These are phyloP conservation scores for Lypha dubia DNA, from an alignment of 2,888 invertebrate species.

Conservation along the genomic window DNA sequence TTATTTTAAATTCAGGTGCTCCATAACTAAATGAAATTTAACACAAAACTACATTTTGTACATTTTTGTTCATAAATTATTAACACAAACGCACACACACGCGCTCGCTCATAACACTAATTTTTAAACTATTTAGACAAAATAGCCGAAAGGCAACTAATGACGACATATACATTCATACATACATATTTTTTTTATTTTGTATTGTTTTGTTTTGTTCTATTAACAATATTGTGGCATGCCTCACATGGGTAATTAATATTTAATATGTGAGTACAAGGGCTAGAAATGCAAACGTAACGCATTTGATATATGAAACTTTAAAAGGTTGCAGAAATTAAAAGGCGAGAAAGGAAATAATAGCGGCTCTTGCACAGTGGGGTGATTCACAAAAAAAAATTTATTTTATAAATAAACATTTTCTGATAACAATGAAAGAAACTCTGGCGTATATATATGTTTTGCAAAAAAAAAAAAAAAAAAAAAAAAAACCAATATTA, in stretches of 20 bases:
- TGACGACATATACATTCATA: conserved; percentile 9
- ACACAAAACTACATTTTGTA: conserved; percentile 47
- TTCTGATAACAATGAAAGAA: too few species aligned
- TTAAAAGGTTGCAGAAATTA: neutral
- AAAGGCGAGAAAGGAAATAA: neutral
- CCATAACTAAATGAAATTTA: conserved; percentile 58
- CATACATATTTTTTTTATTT: conserved; percentile 1
- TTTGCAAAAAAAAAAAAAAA: too few species aligned
- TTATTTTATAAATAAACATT: too few species aligned
- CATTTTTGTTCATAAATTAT: conserved; percentile 54
- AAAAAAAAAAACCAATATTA: too few species aligned
- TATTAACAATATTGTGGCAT: conserved; percentile 35
- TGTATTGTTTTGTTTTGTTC: neutral
- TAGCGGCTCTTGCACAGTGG: neutral
- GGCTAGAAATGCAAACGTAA: conserved; percentile 5
- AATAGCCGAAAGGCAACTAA: conserved; percentile 43
- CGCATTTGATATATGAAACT: neutral
- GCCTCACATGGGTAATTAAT: conserved; percentile 38
- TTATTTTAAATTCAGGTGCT: conserved; percentile 50
- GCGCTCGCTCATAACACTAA: conserved; percentile 1
- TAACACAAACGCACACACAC: conserved; percentile 1
- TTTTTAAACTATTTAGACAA: conserved; percentile 52
- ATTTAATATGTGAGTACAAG: conserved; percentile 17
- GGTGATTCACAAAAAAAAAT: neutral
- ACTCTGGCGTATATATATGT: too few species aligned